Evolutionary conservation across 2,113 vertebrate species (phyloP).

Genomic region (Chauna torquata): DNA sequence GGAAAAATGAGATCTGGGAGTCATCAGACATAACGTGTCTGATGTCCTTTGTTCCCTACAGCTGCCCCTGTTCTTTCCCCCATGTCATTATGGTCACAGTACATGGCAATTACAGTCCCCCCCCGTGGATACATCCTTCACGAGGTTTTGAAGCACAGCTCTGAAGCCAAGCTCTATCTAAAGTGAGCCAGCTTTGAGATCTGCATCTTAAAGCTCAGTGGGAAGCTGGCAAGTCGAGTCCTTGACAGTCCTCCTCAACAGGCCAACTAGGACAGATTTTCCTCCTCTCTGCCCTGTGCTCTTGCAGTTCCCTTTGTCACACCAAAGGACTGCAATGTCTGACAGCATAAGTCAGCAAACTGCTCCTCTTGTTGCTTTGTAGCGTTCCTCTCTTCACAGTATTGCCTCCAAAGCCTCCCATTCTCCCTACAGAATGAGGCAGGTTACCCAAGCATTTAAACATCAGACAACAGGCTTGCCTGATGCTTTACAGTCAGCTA

Average conservation of each 20-base stretch:
- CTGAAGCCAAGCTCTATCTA: neutral
- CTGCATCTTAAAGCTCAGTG: neutral
- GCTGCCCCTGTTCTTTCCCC: neutral
- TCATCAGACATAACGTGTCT: neutral
- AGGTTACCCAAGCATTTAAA: neutral
- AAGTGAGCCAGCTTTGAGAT: neutral
- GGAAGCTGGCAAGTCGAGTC: neutral
- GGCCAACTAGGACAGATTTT: neutral
- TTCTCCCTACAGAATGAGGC: neutral
- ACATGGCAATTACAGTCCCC: conserved; percentile 11
- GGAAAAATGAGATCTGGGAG: neutral
- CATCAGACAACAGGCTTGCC: neutral
- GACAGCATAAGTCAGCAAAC: neutral
- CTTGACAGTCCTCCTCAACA: neutral
- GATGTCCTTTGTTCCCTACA: neutral
- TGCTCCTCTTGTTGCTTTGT: neutral
- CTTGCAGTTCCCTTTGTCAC: neutral
- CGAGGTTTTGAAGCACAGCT: neutral
- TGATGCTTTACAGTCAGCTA: neutral
- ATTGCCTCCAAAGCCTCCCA: neutral
- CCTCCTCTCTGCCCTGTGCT: neutral
- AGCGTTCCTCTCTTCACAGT: neutral
- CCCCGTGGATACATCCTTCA: neutral
- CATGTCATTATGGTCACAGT: neutral
- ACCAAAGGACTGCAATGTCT: neutral